Percentiles rank a stretch among this genome's conserved stretches.
phyloP scores from a whole-genome alignment of 2,888 invertebrate species.

The Sipha maydis region DNA sequence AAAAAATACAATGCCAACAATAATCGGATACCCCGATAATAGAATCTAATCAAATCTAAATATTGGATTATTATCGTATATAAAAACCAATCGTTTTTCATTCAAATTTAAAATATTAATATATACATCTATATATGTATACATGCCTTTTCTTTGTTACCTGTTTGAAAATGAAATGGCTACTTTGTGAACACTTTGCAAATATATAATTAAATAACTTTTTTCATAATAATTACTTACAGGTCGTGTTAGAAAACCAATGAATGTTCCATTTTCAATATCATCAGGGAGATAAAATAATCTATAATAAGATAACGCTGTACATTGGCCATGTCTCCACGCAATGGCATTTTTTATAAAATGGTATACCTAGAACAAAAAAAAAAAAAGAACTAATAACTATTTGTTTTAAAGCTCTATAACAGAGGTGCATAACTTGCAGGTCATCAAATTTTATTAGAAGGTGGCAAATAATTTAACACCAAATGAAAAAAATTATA shows the following conservation, averaged over 20 bases:
- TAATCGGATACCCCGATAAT: neutral
- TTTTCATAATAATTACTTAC: slow-evolving; percentile 28
- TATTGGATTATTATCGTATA: neutral
- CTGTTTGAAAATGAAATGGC: slow-evolving; percentile 12
- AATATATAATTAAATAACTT: neutral
- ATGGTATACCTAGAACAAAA: slow-evolving; percentile 43
- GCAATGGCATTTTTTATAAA: slow-evolving; percentile 53
- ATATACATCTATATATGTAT: neutral
- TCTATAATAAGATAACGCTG: slow-evolving; percentile 21
- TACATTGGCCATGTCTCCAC: slow-evolving; percentile 16
- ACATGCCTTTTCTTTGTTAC: neutral
- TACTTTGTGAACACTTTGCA: neutral
- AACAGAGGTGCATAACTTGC: too few species aligned
- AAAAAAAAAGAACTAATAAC: neutral
- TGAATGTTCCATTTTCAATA: slow-evolving; percentile 51
- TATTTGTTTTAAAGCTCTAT: neutral
- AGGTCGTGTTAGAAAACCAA: slow-evolving; percentile 36
- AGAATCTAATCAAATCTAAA: neutral
- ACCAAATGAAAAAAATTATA: too few species aligned
- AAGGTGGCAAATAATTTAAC: too few species aligned
- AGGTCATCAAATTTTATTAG: too few species aligned
- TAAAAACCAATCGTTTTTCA: neutral
- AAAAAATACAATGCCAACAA: neutral
- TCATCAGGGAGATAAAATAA: slow-evolving; percentile 35
- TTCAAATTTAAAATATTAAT: too few species aligned